Evolutionary conservation across 2,113 vertebrate genomes (phyloP), one percentile per base, ranked within the genome.

Genomic region (Glaucidium brasilianum): DNA sequence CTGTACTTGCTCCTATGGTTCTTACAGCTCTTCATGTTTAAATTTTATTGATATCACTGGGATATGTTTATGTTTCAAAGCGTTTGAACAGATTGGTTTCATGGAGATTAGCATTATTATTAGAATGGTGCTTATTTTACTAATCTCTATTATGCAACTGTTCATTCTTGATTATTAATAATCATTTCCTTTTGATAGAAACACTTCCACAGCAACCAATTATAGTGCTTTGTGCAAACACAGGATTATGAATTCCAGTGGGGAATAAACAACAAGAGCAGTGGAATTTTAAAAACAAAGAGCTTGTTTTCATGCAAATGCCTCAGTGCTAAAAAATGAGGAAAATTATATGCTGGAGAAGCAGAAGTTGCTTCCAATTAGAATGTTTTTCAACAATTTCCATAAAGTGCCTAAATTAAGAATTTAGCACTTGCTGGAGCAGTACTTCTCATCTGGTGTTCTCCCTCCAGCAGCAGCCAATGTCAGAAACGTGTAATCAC

Each of bases 191-290:
- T 97, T 96, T 92, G 96, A 95, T 92, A 93, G 88, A 92, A 97
- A 82, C 77, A 91, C 89, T 96, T 97, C 87, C 91, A 96, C 92
- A 96, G 94, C 94, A 97, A 88, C 89, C 76, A 95, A 96, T 97
- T 97, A 96, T 52, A 68, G 68, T 72, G 94, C 91, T 96, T 96
- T 94, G 86, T 96, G 91, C 95, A 96, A 95, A 91, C 91, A 97
- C 68, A 92, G 95, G 89, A 96, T 97, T 97, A 96, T 95, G 91
- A 95, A 95, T 96, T 96, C 96, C 96, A 89, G 91, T 84, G 94
- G 94, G 96, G 77, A 96, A 97, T 96, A 96, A 97, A 94, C 77
- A 96, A 96, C 85, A 94, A 95, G 76, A 86, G 62, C 87, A 87
- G 92, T 63, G 87, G 91, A 95, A 93, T 96, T 92, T 94, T 80